These are phyloP conservation scores for Rapana venosa DNA, from an alignment of 2,888 invertebrate species.

Conservation along the genomic window DNA sequence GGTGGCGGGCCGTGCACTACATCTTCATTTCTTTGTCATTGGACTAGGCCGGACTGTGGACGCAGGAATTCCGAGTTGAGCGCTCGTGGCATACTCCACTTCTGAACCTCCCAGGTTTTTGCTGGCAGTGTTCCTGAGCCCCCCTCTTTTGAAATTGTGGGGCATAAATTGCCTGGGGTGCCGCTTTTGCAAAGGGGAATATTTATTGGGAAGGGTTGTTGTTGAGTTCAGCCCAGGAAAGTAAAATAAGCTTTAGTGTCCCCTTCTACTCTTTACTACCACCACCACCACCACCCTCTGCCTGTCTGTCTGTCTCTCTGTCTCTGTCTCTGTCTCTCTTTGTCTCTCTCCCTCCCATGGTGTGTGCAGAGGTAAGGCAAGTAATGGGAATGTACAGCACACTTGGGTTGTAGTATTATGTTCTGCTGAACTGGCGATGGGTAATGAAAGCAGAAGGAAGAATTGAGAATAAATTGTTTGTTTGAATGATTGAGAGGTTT, in stretches of 20 bases:
- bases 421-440: no score
- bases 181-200: not conserved
- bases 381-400: not conserved
- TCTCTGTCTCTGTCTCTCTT: no score
- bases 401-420: not conserved
- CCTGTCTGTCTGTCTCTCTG: no score
- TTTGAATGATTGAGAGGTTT: not conserved
- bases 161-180: not conserved
- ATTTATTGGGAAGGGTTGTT: not conserved
- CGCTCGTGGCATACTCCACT: not conserved
- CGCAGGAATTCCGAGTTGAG: not conserved
- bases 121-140: not conserved
- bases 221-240: not conserved
- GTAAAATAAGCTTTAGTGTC: no score
- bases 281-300: no score
- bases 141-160: not conserved
- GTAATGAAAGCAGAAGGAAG: no score
- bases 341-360: not conserved
- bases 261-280: no score
- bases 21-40: slow-evolving; percentile 23
- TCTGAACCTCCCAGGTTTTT: not conserved
- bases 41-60: not conserved
- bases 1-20: not conserved
- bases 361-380: not conserved
- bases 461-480: not conserved